phyloP scores from a whole-genome alignment of 2,113 vertebrate species.

The Micromys minutus region DNA sequence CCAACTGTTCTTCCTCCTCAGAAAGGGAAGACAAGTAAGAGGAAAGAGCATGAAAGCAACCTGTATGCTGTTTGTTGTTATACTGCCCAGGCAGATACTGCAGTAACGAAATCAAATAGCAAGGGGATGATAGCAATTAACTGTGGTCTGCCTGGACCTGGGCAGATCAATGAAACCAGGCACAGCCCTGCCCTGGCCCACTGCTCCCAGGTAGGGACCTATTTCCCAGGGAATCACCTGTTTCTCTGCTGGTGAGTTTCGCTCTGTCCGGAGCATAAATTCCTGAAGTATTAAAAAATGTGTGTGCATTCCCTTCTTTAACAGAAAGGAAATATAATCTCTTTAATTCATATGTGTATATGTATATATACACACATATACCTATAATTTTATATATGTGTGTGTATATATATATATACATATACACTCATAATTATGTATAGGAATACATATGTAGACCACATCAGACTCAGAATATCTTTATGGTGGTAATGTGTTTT shows the following conservation, averaged over 20 bases:
- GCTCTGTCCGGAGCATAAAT: background rate
- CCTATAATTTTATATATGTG: too few relatives aligned
- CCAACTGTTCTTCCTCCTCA: background rate
- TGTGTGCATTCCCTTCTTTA: background rate
- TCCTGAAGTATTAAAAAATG: background rate
- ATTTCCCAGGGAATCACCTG: background rate
- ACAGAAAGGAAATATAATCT: background rate
- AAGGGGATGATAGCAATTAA: background rate
- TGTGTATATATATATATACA: too few relatives aligned
- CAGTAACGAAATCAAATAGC: background rate
- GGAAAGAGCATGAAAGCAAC: background rate
- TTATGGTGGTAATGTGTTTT: background rate
- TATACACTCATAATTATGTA: too few relatives aligned
- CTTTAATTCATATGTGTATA: too few relatives aligned
- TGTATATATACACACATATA: too few relatives aligned
- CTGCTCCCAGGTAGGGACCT: background rate
- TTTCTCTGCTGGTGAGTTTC: background rate
- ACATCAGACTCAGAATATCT: background rate
- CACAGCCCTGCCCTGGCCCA: background rate
- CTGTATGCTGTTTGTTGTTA: background rate
- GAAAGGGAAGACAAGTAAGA: slow-evolving; percentile 20
- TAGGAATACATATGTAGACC: too few relatives aligned
- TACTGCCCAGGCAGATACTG: background rate
- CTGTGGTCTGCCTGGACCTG: rapidly evolving
- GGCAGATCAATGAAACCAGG: rapidly evolving